Base-by-base conservation (phyloP, 1,140 invertebrate species). In the Drosophila tani region DNA sequence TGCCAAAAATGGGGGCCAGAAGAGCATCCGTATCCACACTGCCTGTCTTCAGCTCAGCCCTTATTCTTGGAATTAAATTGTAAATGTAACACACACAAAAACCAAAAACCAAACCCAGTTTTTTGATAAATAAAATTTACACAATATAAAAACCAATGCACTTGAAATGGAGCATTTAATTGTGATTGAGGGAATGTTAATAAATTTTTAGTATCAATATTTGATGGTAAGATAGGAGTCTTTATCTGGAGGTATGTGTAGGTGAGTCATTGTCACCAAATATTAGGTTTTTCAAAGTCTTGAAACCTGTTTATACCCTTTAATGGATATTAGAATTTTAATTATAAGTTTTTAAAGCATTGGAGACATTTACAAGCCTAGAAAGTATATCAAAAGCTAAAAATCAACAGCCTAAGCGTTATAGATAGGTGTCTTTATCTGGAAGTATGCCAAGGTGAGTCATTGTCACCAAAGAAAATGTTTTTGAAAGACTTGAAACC, bases 41-140 rank as follows among this genome's bases (percentile, higher is more conserved):
- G 82, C 81, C 66, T 79, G 11, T 49, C 46, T 55, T 53, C 53
- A 47, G 46, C 63, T 56, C 57, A 11, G 32, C 32, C 12, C 35
- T 12, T 5, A n/a, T 56, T 65, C 58, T 58, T 66, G 71, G 64
- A 49, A 73, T 73, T 80, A 71, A 56, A 24, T 46, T 79, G 67
- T 79, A 66, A 66, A 60, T 65, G 65, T 65, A 67, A 83, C 57
- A 56, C 57, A 56, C 21, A 24, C 21, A 71, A 71, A 71, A 80
- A 49, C 69, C 62, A 84, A 77, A 84, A 79, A 56, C 59, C 67
- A 79, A 77, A 41, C 75, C 65, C 81, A 83, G 75, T 79, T 83
- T 83, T 69, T 76, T 75, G 47, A 67, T 79, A 66, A 83, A 83
- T 83, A 83, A 83, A 83, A 79, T 79, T 38, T 79, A 83, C 70